Conservation (phyloP, 2,888 invertebrate species). For the Smittia sp. region DNA sequence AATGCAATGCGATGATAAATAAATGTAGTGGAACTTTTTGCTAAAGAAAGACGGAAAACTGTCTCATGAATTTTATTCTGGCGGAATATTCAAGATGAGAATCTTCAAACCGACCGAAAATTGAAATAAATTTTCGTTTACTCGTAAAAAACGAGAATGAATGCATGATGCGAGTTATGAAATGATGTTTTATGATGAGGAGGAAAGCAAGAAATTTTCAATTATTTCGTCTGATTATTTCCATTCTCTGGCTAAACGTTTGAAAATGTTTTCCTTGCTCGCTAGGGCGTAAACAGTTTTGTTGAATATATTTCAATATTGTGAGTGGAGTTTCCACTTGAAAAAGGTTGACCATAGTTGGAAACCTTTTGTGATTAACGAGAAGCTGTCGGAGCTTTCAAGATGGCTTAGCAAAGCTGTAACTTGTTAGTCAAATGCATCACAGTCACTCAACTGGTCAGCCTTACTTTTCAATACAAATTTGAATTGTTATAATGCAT, state of each 20-base stretch:
- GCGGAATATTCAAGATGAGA: no score
- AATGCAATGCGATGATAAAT: constrained; percentile 33
- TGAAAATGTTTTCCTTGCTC: no score
- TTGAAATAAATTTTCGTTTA: constrained; percentile 29
- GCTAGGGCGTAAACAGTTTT: no score
- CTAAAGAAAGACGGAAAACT: neutral
- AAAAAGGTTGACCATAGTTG: neutral
- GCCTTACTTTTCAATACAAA: neutral
- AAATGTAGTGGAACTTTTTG: constrained; percentile 29
- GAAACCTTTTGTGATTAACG: no score
- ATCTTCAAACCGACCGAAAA: neutral
- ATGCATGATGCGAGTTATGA: neutral
- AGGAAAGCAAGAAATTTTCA: no score
- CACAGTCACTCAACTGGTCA: neutral
- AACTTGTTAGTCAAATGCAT: neutral
- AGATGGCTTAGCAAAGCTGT: neutral
- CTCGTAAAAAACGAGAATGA: neutral
- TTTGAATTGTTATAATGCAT: neutral
- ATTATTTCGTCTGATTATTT: no score
- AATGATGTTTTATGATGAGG: neutral
- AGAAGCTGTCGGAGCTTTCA: neutral
- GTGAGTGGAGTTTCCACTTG: neutral
- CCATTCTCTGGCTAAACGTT: no score
- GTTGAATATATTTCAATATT: neutral
- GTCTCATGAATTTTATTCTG: no score